Base-by-base conservation (phyloP, 2,797 vertebrate species). In the Steatocranus sp. region DNA sequence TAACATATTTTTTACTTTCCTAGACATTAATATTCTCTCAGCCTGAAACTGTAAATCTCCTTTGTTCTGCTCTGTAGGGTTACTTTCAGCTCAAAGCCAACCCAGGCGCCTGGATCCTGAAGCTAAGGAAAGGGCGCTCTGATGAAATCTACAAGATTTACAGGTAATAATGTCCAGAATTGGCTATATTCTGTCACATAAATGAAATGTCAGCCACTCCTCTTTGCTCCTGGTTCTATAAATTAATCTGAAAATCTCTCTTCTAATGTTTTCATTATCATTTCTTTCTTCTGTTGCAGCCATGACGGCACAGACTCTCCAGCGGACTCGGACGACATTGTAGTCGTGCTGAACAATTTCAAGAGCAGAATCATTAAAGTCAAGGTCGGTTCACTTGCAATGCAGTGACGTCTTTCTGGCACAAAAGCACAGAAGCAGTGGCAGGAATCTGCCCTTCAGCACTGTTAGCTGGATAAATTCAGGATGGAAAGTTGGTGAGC, bases 51-150 rank as follows among this genome's bases (percentile, higher is more conserved):
- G 30, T 30, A 54, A 49, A 58, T 49, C 7, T 73, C 8, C 11
- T 41, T 7, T 61, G n/a, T 53, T 88, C 11, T 83, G 15, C 87
- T 82, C 77, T 66, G 51, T 74, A 99, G 98, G 98, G 98, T 34
- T 99, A 99, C 89, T 99, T 99, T 87, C 98, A 99, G 87, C 96
- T 99, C 90, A 99, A 99, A 95, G 98, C 98, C 34, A 98, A 99
- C 90, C 98, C 98, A 6, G 98, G 98, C 43, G 97, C 98, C 12
- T 99, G 98, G 98, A 96, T 97, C 81, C 95, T 99, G 61, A 97
- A 97, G 84, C 96, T 99, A 56, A 96, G 98, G 83, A 98, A 98
- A 90, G 98, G 98, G 58, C 97, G 99, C 78, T 99, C 99, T 5
- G 98, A 99, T 76, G 98, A 99, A 32, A 99, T 99, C 93, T 99